Evolutionary conservation across 2,888 invertebrate species (phyloP).

Genomic region (Ecliptopera silaceata): DNA sequence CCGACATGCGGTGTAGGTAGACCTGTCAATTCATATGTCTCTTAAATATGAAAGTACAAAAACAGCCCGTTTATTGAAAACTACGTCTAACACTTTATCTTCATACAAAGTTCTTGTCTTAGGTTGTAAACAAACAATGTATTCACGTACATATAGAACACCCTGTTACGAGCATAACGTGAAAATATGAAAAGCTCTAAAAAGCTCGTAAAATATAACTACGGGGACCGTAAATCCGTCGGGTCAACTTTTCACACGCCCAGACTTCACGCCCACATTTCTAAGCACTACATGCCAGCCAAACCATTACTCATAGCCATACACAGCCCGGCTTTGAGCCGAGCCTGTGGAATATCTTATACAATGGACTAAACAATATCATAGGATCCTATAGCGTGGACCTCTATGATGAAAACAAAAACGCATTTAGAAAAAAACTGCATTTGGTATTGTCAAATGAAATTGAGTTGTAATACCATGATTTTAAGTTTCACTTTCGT

Average conservation of each 20-base stretch:
- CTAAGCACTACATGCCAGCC: conserved; percentile 13
- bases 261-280: conserved; percentile 13
- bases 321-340: conserved; percentile 17
- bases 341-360: conserved; percentile 17
- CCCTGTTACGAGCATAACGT: not conserved
- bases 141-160: not conserved
- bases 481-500: not conserved
- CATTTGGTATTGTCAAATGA: not conserved
- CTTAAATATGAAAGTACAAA: too few relatives aligned
- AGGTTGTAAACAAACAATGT: conserved; percentile 1
- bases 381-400: conserved; percentile 30
- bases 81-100: not conserved
- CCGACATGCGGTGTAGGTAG: too few relatives aligned
- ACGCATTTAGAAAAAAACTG: not conserved
- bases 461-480: not conserved
- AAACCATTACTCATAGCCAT: conserved; percentile 25
- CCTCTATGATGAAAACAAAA: too few relatives aligned
- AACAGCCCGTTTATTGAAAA: not conserved
- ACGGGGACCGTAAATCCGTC: not conserved
- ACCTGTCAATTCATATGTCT: too few relatives aligned
- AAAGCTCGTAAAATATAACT: conserved; percentile 3
- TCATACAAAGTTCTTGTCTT: not conserved
- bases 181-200: conserved; percentile 1
- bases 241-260: conserved; percentile 12
- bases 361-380: conserved; percentile 38